These are phyloP conservation scores for Saccopteryx bilineata DNA, from an alignment of 2,113 vertebrate species.

Conservation along the genomic window DNA sequence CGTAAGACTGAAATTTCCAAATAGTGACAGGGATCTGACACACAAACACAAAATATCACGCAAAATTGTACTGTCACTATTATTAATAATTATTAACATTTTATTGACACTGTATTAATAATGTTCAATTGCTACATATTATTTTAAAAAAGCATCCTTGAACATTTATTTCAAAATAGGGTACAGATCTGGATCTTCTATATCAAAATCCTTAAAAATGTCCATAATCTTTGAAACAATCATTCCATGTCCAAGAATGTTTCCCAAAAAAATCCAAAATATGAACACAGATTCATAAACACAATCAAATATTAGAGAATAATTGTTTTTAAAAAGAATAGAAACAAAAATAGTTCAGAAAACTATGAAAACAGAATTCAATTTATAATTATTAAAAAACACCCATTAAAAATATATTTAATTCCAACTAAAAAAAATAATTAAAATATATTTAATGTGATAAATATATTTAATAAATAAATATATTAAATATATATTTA, in stretches of 20 bases:
- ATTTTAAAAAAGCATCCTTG: background rate
- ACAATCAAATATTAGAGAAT: background rate
- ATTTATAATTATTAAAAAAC: constrained; percentile 13
- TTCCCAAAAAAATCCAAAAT: constrained; percentile 51
- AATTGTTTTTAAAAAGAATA: background rate
- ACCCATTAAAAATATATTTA: background rate
- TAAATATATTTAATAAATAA: too few species aligned
- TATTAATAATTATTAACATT: background rate
- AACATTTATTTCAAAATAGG: constrained; percentile 39
- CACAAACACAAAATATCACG: background rate
- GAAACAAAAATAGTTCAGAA: background rate
- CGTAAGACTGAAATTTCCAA: background rate
- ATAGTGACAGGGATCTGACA: background rate
- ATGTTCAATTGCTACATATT: background rate
- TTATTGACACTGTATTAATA: background rate
- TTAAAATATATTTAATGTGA: too few species aligned
- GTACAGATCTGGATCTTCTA: background rate
- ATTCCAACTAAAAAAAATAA: too few species aligned
- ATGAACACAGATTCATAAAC: background rate
- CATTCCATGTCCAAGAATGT: constrained; percentile 10
- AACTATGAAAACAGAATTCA: constrained; percentile 36
- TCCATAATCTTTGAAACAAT: constrained; percentile 19
- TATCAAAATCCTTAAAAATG: constrained; percentile 44
- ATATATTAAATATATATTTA: background rate
- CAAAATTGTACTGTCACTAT: background rate